A percentile compares a stretch with the other conserved stretches of the same genome.
These are phyloP conservation scores for Drosophila borealis DNA, from an alignment of 2,888 invertebrate genomes.

Conservation along the genomic window DNA sequence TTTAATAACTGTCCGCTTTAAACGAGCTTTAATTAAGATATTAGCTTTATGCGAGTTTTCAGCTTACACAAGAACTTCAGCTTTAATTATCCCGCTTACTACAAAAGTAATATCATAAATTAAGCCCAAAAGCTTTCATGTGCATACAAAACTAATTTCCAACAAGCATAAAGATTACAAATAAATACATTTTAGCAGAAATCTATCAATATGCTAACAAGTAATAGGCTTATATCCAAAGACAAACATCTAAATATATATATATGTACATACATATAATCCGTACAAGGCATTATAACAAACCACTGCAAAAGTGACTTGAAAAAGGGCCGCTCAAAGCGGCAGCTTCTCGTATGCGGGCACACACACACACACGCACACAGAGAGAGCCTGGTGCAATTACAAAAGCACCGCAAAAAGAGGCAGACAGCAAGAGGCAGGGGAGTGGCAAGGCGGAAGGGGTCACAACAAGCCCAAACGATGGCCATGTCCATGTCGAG, in stretches of 20 bases:
- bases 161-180: not conserved
- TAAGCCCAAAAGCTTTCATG: no score
- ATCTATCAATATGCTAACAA: constrained; percentile 12
- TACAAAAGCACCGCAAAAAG: constrained; percentile 57
- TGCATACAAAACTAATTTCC: no score
- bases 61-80: no score
- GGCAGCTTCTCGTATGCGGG: constrained; percentile 34
- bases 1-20: no score
- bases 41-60: no score
- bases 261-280: constrained; percentile 11
- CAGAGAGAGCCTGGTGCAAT: constrained; percentile 36
- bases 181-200: not conserved
- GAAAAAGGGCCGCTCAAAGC: constrained; percentile 38
- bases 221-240: constrained; percentile 22
- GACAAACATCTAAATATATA: not conserved
- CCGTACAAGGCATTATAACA: constrained; percentile 28
- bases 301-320: constrained; percentile 37
- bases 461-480: constrained; percentile 15
- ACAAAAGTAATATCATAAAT: no score
- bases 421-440: not conserved
- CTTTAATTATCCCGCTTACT: no score
- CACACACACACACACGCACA: constrained; percentile 13
- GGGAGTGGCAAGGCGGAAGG: not conserved
- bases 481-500: constrained; percentile 36
- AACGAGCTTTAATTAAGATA: no score